Conservation (phyloP, 2,797 vertebrate genomes). For the Notolepis coatsorum region DNA sequence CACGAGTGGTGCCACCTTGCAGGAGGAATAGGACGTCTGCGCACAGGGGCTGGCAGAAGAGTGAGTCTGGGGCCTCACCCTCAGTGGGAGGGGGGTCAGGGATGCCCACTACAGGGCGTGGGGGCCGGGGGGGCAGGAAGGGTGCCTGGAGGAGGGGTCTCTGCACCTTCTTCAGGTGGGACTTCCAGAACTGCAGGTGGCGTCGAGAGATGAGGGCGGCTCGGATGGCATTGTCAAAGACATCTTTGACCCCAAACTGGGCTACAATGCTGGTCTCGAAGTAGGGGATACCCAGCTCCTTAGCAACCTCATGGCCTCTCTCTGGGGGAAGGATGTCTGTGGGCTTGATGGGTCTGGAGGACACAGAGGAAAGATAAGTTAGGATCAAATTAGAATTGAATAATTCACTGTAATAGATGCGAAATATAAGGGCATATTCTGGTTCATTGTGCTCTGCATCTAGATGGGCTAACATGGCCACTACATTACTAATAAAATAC, state of each 20-base stretch:
- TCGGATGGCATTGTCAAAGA: constrained; percentile 94
- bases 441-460: no score
- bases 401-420: no score
- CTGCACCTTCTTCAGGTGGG: constrained; percentile 91
- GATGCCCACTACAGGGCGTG: constrained; percentile 87
- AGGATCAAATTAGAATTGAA: not conserved
- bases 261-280: constrained; percentile 94
- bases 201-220: constrained; percentile 92
- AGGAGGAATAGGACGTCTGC: constrained; percentile 89
- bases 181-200: constrained; percentile 95
- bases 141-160: constrained; percentile 90
- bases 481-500: no score
- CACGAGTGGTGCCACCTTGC: constrained; percentile 77
- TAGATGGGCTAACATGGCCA: no score
- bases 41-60: constrained; percentile 87
- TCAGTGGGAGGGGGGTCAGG: constrained; percentile 81
- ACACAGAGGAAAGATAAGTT: not conserved
- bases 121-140: constrained; percentile 89
- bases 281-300: constrained; percentile 92
- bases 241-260: constrained; percentile 93
- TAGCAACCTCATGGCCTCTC: constrained; percentile 90
- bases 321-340: constrained; percentile 92
- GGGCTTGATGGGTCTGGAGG: constrained; percentile 88
- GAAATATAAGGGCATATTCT: no score
- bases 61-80: constrained; percentile 80